A percentile compares a stretch with the other conserved stretches of the same genome.
phyloP scores from a whole-genome alignment of 2,888 invertebrate species.

The Endotricha flammealis region DNA sequence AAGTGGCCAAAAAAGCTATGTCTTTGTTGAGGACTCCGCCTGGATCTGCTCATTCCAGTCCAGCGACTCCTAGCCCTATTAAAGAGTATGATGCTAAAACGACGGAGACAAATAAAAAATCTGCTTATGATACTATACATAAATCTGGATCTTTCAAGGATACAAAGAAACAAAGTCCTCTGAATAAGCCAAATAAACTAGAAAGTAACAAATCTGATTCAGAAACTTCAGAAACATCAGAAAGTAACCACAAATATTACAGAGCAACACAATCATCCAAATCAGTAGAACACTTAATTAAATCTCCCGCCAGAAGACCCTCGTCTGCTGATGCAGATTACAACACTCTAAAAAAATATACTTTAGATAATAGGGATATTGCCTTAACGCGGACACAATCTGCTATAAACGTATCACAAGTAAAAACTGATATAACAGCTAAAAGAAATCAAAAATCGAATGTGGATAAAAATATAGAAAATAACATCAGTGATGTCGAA shows the following conservation, averaged over 20 bases:
- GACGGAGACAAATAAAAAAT: too few species aligned
- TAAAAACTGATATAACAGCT: conserved; percentile 16
- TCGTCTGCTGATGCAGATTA: conserved; percentile 40
- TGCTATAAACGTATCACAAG: conserved; percentile 33
- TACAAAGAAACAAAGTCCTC: conserved; percentile 16
- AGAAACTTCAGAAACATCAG: conserved; percentile 34
- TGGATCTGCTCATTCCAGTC: conserved; percentile 44
- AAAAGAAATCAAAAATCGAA: conserved; percentile 15
- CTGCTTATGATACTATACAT: conserved; percentile 9
- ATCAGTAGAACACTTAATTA: conserved; percentile 51
- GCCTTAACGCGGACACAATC: conserved; percentile 40
- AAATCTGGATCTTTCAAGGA: conserved; percentile 9
- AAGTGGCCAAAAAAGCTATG: conserved; percentile 48
- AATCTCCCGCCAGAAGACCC: conserved; percentile 58
- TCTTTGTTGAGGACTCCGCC: conserved; percentile 53
- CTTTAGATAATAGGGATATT: conserved; percentile 28
- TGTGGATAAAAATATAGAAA: conserved; percentile 22
- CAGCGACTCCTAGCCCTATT: conserved; percentile 25
- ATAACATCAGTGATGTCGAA: conserved; percentile 43
- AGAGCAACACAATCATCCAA: conserved; percentile 38
- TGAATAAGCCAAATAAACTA: conserved; percentile 11
- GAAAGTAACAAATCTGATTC: conserved; percentile 26
- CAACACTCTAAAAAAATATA: conserved; percentile 33
- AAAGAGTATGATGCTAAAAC: conserved; percentile 14
- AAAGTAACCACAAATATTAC: conserved; percentile 37